Evolutionary conservation across 2,888 invertebrate genomes (phyloP), one percentile per base, ranked within the genome.

Genomic region (Sisyra terminalis): DNA sequence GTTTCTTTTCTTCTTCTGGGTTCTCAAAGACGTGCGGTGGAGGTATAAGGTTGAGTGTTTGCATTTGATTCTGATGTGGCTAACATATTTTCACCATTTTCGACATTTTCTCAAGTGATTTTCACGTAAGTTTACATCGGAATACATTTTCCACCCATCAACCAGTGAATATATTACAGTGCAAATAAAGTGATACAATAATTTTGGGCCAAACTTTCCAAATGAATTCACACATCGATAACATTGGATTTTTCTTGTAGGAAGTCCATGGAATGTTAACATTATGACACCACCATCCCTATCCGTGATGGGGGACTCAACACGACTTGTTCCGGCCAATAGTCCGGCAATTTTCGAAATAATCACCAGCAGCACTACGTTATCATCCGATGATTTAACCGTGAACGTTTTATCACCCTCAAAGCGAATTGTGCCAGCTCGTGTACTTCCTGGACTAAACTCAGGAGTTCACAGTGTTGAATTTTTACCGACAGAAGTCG

Each of bases 211-310:
- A n/a, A n/a, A n/a, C n/a, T 29, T 29, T 29, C n/a, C 8, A 29
- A 29, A 9, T 29, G 9, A 29, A 29, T 29, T 29, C 30, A 29
- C 5, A 32, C n/a, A 9, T 14, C 14, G 14, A 32, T 32, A 32
- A 32, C 14, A 13, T 6, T 14, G 3, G n/a, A 34, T 17, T 53
- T 52, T 45, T 42, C 47, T 65, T 66, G 42, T 67, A 89, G 89
- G 90, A 55, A 92, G 90, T 67, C 92, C 92, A 67, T 92, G 92
- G 92, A 79, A 78, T 70, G 85, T 92, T 57, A 79, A 83, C 66
- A 85, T 92, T 62, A 83, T 88, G 81, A 78, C 84, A 56, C 71
- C 72, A 58, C 71, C 74, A 50, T 75, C 76, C 57, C 66, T 78
- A 67, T 81, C 84, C 58, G 82, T 86, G 56, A 71, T 85, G 57